Evolutionary conservation across 1,140 invertebrate genomes (phyloP), one percentile per base, ranked within the genome.

Genomic region (Pseudachorutes palmiensis): DNA sequence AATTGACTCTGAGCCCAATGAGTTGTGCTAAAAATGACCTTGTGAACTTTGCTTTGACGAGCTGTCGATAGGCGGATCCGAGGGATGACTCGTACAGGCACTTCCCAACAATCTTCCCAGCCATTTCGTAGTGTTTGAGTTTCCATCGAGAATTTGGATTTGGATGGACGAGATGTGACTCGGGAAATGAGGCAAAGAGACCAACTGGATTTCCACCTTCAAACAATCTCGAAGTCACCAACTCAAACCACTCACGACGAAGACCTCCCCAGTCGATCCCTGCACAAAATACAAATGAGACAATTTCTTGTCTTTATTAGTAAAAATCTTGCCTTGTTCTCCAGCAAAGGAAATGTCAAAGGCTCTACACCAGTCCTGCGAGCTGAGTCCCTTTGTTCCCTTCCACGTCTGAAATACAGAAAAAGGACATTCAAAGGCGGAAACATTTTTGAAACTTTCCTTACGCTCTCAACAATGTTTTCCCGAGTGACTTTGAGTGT

Each of bases 231-330:
- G 85, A 86, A 80, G 92, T 94, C 55, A 94, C 83, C 65, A 94
- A 77, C 73, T 94, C 91, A 79, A 96, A 94, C 93, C 93, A 96
- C 80, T 96, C 94, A 65, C 92, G 84, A 16, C 92, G 82, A 16
- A 96, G 81, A 16, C 93, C 93, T 68, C 93, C 94, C 91, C 91
- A 95, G 80, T 97, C 94, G 70, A 96, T 85, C 60, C 91, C 90
- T 90, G 72, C 26, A 29, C 29, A 49, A 65, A 64, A 45, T 33
- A 64, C 16, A 48, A 62, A 41, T 48, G 1, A 57, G 22, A 64
- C 2, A 55, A 29, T 55, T 36, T 28, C 3, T 36, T 12, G 36
- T 45, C 36, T 45, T 19, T 12, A 12, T 45, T 45, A 12, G 9
- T 45, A 45, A n/a, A n/a, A n/a, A n/a, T n/a, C 14, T 75, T 79